Percentiles rank a stretch among this genome's conserved stretches.
phyloP scores from a whole-genome alignment of 2,888 invertebrate genomes.

The Ischnus inquisitorius region DNA sequence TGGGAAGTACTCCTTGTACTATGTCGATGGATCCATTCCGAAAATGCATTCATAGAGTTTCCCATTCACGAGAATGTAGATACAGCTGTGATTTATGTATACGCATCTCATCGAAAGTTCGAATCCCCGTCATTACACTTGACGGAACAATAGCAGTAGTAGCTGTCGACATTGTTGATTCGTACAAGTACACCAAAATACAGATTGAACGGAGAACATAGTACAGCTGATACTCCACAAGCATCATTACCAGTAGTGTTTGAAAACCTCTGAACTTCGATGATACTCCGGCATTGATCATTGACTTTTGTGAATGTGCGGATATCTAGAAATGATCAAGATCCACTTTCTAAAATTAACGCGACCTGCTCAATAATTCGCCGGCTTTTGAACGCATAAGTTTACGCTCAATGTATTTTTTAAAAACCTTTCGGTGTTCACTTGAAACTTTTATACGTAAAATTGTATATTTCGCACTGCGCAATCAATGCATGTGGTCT shows the following conservation, averaged over 20 bases:
- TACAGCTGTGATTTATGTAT: background rate
- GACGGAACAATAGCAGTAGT: slow-evolving; percentile 21
- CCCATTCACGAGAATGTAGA: background rate
- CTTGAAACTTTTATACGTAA: too few relatives aligned
- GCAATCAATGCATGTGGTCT: too few relatives aligned
- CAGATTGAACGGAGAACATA: background rate
- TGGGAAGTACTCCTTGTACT: background rate
- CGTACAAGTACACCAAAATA: background rate
- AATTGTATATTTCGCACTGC: too few relatives aligned
- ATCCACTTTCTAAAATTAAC: slow-evolving; percentile 7
- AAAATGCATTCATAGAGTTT: background rate
- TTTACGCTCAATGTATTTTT: background rate
- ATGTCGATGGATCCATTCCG: background rate
- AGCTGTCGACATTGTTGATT: slow-evolving; percentile 10
- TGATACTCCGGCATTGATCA: background rate
- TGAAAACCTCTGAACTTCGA: background rate
- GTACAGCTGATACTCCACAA: slow-evolving; percentile 19
- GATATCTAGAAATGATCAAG: background rate
- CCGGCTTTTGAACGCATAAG: background rate
- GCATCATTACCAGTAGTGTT: slow-evolving; percentile 6
- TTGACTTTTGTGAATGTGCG: slow-evolving; percentile 6
- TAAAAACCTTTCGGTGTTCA: background rate
- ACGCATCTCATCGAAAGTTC: background rate
- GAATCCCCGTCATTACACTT: slow-evolving; percentile 29
- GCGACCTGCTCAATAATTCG: background rate